A percentile compares a stretch with the other conserved stretches of the same genome.
These are phyloP conservation scores for Emmelina monodactyla DNA, from an alignment of 2,888 invertebrate species.

Conservation along the genomic window DNA sequence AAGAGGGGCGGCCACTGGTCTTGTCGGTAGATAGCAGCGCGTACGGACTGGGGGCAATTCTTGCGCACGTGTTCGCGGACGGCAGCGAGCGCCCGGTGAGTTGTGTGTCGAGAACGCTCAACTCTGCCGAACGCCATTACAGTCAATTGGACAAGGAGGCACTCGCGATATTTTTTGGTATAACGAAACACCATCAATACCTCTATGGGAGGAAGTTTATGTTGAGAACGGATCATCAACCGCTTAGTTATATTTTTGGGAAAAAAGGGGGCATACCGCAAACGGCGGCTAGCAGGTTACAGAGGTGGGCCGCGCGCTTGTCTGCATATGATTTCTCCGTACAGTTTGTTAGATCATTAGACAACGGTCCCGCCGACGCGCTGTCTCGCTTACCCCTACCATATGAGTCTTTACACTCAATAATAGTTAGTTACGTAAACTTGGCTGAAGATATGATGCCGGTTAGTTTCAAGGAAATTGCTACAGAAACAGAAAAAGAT, in stretches of 20 bases:
- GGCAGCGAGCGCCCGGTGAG: slow-evolving; percentile 15
- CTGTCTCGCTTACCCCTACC: slow-evolving; percentile 14
- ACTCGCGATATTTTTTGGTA: slow-evolving; percentile 16
- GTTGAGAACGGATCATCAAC: slow-evolving; percentile 28
- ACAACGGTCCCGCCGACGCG: slow-evolving; percentile 15
- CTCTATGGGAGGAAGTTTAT: slow-evolving; percentile 13
- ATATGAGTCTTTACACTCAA: background rate
- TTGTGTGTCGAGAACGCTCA: slow-evolving; percentile 18
- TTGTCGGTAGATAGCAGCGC: slow-evolving; percentile 18
- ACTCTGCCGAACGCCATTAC: slow-evolving; percentile 16
- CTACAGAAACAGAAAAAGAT: slow-evolving; percentile 9
- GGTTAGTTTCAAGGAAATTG: slow-evolving; percentile 10
- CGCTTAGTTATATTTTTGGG: slow-evolving; percentile 28
- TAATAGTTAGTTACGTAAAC: background rate
- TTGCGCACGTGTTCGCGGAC: slow-evolving; percentile 12
- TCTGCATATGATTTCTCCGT: slow-evolving; percentile 22
- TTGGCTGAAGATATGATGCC: slow-evolving; percentile 10
- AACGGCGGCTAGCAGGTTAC: slow-evolving; percentile 19
- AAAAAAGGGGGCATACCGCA: slow-evolving; percentile 19
- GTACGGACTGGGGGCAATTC: slow-evolving; percentile 15
- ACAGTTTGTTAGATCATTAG: slow-evolving; percentile 10
- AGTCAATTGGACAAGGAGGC: slow-evolving; percentile 18
- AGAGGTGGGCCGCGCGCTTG: slow-evolving; percentile 20
- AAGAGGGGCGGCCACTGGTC: slow-evolving; percentile 12
- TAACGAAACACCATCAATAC: slow-evolving; percentile 16